Base-by-base conservation (phyloP, 2,888 invertebrate species). In the Eristalis tenax region DNA sequence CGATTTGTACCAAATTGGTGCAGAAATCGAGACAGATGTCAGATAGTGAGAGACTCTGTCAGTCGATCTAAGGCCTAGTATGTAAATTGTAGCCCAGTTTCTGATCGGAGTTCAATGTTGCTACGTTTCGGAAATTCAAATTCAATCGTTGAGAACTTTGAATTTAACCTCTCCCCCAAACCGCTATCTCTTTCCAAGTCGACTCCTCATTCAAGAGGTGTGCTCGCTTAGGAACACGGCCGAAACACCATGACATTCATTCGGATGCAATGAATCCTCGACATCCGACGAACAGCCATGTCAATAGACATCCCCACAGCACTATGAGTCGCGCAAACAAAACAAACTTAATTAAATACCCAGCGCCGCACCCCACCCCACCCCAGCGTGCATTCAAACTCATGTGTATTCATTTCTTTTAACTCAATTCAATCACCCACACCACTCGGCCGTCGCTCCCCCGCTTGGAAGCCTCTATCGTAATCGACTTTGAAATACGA, bases 401-500 rank as follows among this genome's bases (percentile, higher is more conserved):
- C 35, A 23, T 38, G 61, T 71, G 28, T n/a, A 63, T 57, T 73
- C 68, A 8, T 63, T 71, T 28, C 15, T 40, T 66, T 59, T 68
- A 50, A 22, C 28, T 61, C 76, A 59, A 57, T 85, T 73, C 78
- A 77, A 74, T 75, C 73, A 82, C 82, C 38, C 78, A 69, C 38
- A 26, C 77, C 22, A 40, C 8, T 11, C 4, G 5, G 50, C 10
- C 11, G n/a, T n/a, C n/a, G 3, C 2, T 0, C 10, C 13, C 22
- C 43, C 8, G n/a, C 4, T 18, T 2, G n/a, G 50, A 11, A 4
- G 11, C 13, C 28, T 59, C 59, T 50, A 50, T 50, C 69, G 40
- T 86, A 78, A 86, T 86, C 86, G 78, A 83, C 83, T 83, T 86
- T 78, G 83, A 83, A 86, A 86, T 83, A 68, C 83, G 78, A 86